phyloP scores from a whole-genome alignment of 1,140 invertebrate species.

The Paraescarpia echinospica region DNA sequence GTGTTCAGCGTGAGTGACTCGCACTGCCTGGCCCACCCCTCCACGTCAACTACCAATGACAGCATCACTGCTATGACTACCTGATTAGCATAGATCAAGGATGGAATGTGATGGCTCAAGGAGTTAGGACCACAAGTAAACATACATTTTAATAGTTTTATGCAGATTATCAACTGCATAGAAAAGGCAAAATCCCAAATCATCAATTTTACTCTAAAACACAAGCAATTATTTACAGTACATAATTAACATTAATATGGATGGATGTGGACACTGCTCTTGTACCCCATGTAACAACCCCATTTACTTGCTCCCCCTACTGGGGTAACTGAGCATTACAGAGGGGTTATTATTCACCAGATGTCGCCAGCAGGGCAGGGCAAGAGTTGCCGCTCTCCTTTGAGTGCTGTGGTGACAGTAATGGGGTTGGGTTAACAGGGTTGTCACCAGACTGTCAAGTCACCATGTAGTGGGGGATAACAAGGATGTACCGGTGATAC shows the following conservation, averaged over 20 bases:
- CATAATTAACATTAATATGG: background rate
- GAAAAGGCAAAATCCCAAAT: background rate
- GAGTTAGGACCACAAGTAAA: background rate
- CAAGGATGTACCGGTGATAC: too few relatives aligned
- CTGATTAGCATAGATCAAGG: background rate
- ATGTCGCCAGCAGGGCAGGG: background rate
- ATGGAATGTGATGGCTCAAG: too few relatives aligned
- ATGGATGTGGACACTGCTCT: background rate
- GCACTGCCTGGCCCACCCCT: background rate
- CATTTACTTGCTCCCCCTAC: background rate
- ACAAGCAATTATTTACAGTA: background rate
- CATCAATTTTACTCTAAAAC: background rate
- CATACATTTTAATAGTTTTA: background rate
- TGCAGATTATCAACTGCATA: background rate
- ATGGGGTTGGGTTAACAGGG: background rate
- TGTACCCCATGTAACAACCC: background rate
- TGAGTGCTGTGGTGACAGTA: background rate
- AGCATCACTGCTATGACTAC: background rate
- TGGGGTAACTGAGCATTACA: background rate
- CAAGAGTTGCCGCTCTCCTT: background rate
- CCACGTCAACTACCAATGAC: background rate
- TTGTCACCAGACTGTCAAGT: background rate
- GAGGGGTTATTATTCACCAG: background rate
- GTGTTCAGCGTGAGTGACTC: background rate
- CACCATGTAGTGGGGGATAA: background rate